Base-by-base conservation (phyloP, 2,888 invertebrate species). In the Oscheius sp. region DNA sequence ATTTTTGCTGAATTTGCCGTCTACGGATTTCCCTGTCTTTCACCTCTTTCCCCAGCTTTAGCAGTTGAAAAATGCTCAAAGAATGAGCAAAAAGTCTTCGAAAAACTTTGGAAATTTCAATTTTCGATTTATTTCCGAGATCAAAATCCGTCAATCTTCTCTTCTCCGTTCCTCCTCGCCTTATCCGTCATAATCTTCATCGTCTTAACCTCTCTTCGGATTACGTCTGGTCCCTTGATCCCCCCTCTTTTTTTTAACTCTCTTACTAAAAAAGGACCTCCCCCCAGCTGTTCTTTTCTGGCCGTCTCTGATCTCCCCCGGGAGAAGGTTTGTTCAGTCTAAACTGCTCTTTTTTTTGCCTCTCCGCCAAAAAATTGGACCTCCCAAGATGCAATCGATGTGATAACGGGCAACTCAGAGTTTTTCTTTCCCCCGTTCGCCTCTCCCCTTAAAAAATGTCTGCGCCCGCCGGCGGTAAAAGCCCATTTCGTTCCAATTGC, bases 321-420 rank as follows among this genome's bases (percentile, higher is more conserved):
- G 49, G 49, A 49, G 5, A 9, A 35, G 35, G 35, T 49, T 49
- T 13, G n/a, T 49, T 49, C 49, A 35, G 35, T 35, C 35, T 35
- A 35, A 16, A 49, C 49, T 49, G 49, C 49, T 7, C 49, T 49
- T 49, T 49, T n/a, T 49, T 49, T 35, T 49, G 49, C 49, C 49
- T 3, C 13, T 21, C 49, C 21, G 25, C 21, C 13, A 55, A 55
- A 55, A 55, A 55, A 55, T 55, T 9, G 25, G 61, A 61, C 61
- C 61, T 43, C 61, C 61, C 61, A 61, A 61, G 61, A 18, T 41
- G 61, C 41, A 61, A 61, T 58, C 58, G 58, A 58, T 58, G 58
- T 58, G 58, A 58, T 58, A 27, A 27, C 16, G 58, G 25, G 49
- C 6, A 16, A 13, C 18, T 13, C 49, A 7, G 2, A 13, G 25